phyloP scores from a whole-genome alignment of 2,113 vertebrate genomes.

The Peucedramus taeniatus region DNA sequence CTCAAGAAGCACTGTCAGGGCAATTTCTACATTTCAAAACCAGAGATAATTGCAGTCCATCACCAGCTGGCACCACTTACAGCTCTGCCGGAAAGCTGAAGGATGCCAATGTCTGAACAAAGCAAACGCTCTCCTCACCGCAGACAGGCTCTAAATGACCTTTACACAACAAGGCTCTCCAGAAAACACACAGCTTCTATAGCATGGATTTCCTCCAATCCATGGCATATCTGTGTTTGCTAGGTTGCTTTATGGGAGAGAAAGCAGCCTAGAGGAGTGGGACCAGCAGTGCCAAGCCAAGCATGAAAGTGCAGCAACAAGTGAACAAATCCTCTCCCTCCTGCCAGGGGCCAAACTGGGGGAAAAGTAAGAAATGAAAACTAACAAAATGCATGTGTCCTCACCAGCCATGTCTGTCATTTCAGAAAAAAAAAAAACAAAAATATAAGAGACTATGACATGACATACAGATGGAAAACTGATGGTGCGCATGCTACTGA shows the following conservation, averaged over 20 bases:
- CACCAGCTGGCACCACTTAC: neutral
- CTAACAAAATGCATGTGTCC: neutral
- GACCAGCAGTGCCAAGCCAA: neutral
- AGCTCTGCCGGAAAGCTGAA: neutral
- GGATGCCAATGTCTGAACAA: neutral
- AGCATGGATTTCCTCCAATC: neutral
- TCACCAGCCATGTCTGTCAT: rapidly evolving
- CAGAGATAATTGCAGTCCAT: neutral
- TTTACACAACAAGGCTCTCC: neutral
- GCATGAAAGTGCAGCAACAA: neutral
- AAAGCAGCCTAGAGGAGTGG: neutral
- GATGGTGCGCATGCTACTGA: neutral
- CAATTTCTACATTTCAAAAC: neutral
- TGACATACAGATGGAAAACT: neutral
- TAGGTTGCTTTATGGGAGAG: neutral
- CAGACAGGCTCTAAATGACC: neutral
- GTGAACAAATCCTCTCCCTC: neutral
- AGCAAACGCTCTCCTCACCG: neutral
- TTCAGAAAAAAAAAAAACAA: neutral
- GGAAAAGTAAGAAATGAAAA: neutral
- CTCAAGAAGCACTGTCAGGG: neutral
- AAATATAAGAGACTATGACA: neutral
- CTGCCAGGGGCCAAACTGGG: neutral
- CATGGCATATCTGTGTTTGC: neutral
- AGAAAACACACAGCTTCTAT: neutral